Evolutionary conservation across 2,797 vertebrate species (phyloP).

Genomic region (Tragelaphus eurycerus): DNA sequence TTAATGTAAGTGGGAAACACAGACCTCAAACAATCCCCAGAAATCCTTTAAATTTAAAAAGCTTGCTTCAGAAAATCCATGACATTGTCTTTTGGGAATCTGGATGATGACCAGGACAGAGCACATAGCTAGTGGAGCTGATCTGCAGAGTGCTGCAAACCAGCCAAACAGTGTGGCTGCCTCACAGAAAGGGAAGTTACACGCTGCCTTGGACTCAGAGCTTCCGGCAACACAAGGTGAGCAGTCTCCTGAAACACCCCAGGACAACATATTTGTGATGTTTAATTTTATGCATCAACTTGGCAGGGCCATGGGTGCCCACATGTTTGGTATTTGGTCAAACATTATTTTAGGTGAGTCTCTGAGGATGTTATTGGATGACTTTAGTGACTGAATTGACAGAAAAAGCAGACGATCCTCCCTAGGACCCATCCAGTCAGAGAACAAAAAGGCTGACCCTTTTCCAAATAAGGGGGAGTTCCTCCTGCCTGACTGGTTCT

Average conservation of each 20-base stretch:
- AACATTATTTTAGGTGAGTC: not conserved
- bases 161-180: not conserved
- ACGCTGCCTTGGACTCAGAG: fast-evolving
- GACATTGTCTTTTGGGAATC: constrained; percentile 47
- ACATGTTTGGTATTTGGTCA: not conserved
- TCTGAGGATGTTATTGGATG: not conserved
- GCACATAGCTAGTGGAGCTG: not conserved
- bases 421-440: not conserved
- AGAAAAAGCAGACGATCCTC: not conserved
- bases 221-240: not conserved
- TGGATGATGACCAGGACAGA: constrained; percentile 53
- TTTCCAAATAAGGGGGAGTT: not conserved
- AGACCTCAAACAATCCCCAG: constrained; percentile 56
- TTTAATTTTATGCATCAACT: not conserved
- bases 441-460: not conserved
- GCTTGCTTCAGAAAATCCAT: not conserved
- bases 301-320: not conserved
- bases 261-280: not conserved
- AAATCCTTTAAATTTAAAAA: constrained; percentile 47
- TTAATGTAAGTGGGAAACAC: constrained; percentile 52
- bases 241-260: not conserved
- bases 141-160: constrained; percentile 12
- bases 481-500: not conserved
- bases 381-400: not conserved
- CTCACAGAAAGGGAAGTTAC: not conserved